A percentile compares a stretch with the other conserved stretches of the same genome.
phyloP scores from a whole-genome alignment of 2,113 vertebrate genomes.

The Eolophus roseicapilla region DNA sequence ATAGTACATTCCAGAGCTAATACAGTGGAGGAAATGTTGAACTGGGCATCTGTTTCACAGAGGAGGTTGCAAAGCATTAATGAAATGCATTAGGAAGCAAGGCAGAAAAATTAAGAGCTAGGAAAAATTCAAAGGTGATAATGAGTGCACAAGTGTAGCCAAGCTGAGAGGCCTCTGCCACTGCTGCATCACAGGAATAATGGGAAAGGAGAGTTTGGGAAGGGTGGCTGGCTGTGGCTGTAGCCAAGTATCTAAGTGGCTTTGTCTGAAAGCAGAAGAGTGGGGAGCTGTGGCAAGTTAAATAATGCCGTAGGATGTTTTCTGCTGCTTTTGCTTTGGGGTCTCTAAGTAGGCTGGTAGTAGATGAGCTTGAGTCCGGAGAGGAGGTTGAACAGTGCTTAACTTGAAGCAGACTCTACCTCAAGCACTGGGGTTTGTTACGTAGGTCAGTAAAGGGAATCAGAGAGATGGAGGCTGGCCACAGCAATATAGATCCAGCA shows the following conservation, averaged over 20 bases:
- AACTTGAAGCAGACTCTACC: not conserved
- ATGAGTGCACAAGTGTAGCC: rapidly evolving
- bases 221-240: not conserved
- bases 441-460: not conserved
- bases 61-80: not conserved
- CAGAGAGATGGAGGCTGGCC: not conserved
- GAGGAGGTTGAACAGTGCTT: rapidly evolving
- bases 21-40: rapidly evolving
- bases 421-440: not conserved
- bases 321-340: not conserved
- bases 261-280: not conserved
- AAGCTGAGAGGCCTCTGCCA: not conserved
- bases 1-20: not conserved
- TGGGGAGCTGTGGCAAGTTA: rapidly evolving
- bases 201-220: not conserved
- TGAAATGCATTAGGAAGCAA: not conserved
- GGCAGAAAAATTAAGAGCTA: not conserved
- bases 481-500: not conserved
- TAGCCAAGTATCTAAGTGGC: not conserved
- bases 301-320: not conserved
- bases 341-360: not conserved
- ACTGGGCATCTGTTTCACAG: not conserved
- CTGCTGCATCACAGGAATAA: not conserved
- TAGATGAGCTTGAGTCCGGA: not conserved
- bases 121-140: not conserved